Conservation (phyloP, 2,113 vertebrate genomes). For the Pelecanus crispus region DNA sequence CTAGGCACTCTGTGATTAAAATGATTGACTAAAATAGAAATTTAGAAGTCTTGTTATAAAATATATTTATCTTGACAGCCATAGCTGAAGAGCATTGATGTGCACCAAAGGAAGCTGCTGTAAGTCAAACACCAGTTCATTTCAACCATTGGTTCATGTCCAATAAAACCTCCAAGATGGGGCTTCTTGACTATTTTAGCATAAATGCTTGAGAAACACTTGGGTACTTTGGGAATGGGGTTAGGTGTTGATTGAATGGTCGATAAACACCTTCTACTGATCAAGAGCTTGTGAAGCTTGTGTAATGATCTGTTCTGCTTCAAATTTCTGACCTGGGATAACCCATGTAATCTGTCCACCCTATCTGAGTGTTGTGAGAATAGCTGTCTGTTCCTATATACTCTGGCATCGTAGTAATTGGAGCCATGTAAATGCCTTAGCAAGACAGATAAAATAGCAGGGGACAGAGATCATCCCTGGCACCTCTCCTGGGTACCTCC, state of each 20-base stretch:
- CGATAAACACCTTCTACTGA: not conserved
- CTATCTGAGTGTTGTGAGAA: not conserved
- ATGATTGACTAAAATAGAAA: not conserved
- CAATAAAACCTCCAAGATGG: not conserved
- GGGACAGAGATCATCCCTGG: slow-evolving; percentile 1
- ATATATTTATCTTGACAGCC: not conserved
- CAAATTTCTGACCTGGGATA: not conserved
- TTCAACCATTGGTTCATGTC: not conserved
- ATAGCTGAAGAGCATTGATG: not conserved
- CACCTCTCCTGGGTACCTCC: not conserved
- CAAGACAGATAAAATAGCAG: slow-evolving; percentile 25
- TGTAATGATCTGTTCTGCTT: not conserved
- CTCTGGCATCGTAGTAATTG: not conserved
- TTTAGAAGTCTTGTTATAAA: not conserved
- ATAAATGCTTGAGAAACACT: not conserved
- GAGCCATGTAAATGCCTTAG: not conserved
- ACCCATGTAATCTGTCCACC: not conserved
- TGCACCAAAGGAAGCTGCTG: not conserved
- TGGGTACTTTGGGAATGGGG: not conserved
- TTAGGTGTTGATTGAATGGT: not conserved
- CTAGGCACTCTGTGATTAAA: not conserved
- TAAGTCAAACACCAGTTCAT: not conserved
- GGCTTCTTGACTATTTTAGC: not conserved
- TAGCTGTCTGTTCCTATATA: not conserved
- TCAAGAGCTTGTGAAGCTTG: not conserved